These are phyloP conservation scores for Calephelis perditalis DNA, from an alignment of 2,888 invertebrate species.

Conservation along the genomic window DNA sequence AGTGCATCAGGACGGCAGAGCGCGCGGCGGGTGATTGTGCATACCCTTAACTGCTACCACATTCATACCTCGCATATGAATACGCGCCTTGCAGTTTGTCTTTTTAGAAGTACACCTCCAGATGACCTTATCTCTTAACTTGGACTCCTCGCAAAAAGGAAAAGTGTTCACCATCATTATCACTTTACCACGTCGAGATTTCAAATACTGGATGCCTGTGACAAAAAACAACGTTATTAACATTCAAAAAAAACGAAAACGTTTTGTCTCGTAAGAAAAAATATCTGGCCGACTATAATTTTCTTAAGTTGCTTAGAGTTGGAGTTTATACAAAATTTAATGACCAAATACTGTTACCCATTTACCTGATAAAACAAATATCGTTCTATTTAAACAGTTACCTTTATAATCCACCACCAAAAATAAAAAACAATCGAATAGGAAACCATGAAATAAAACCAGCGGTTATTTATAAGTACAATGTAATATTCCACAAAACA, in stretches of 20 bases:
- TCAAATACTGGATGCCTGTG: conserved; percentile 72
- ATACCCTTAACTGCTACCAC: conserved; percentile 73
- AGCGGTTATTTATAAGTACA: conserved; percentile 74
- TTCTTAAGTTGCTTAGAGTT: no score
- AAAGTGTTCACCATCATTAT: conserved; percentile 77
- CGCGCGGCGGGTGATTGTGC: conserved; percentile 72
- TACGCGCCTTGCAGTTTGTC: conserved; percentile 72
- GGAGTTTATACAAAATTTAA: no score
- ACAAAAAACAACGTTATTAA: conserved; percentile 49
- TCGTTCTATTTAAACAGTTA: no score
- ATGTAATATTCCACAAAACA: conserved; percentile 76
- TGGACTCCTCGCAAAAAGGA: conserved; percentile 74
- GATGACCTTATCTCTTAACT: conserved; percentile 70
- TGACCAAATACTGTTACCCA: no score
- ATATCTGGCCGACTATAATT: no score
- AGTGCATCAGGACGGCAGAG: conserved; percentile 42
- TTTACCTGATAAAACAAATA: no score
- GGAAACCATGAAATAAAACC: conserved; percentile 51
- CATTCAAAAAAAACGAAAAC: conserved; percentile 14
- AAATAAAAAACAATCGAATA: background rate
- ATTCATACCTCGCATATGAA: conserved; percentile 68
- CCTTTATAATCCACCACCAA: conserved; percentile 27
- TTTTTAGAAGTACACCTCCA: conserved; percentile 76
- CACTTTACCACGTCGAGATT: conserved; percentile 71
- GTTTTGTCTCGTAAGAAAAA: no score